Conservation (phyloP, 2,113 vertebrate species). For the Acanthisitta chloris region DNA sequence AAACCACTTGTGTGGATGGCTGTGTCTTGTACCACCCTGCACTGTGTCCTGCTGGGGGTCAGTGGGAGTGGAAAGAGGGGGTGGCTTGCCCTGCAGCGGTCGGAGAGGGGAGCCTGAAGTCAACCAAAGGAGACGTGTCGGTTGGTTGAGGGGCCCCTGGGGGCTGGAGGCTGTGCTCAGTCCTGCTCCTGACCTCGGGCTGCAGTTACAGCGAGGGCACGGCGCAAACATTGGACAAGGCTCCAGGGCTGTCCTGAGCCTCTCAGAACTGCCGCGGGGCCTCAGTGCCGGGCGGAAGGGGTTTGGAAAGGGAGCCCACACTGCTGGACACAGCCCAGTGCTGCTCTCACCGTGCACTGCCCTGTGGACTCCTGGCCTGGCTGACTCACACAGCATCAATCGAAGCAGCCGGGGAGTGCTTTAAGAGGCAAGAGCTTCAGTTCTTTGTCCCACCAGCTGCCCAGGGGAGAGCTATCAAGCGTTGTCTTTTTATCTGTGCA, state of each 20-base stretch:
- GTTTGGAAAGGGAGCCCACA: neutral
- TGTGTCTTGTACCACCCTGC: neutral
- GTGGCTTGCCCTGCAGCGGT: neutral
- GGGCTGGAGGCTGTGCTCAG: no score
- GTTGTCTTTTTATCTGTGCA: neutral
- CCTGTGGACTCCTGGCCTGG: rapidly evolving
- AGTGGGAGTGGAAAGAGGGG: rapidly evolving
- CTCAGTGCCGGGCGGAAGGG: rapidly evolving
- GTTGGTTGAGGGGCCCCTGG: rapidly evolving
- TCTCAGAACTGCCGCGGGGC: rapidly evolving
- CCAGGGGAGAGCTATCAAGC: neutral
- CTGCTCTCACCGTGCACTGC: rapidly evolving
- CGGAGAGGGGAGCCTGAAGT: rapidly evolving
- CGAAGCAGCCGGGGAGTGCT: rapidly evolving
- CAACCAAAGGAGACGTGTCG: rapidly evolving
- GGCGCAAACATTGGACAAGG: rapidly evolving
- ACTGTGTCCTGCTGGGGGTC: neutral
- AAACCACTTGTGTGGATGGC: neutral
- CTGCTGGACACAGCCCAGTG: rapidly evolving
- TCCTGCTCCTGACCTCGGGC: rapidly evolving
- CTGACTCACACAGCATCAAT: neutral
- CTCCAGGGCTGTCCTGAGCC: neutral
- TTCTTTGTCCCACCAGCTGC: neutral
- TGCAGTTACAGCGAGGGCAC: rapidly evolving
- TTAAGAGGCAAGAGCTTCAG: neutral